phyloP scores from a whole-genome alignment of 2,113 vertebrate genomes.

The Chaenocephalus aceratus region DNA sequence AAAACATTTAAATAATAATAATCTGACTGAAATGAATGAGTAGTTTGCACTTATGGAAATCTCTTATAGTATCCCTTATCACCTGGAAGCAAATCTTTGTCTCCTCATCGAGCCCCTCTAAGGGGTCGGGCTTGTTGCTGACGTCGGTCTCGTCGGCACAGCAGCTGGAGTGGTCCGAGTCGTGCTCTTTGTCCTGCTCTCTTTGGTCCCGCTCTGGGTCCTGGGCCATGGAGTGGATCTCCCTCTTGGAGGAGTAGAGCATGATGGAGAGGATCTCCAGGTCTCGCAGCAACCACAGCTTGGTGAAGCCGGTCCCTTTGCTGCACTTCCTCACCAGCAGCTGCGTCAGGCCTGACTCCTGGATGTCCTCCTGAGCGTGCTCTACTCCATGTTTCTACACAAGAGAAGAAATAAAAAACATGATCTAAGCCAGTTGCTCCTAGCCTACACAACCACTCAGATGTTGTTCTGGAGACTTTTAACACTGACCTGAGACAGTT shows the following conservation, averaged over 20 bases:
- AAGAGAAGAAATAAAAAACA: neutral
- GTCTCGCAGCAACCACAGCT: conserved; percentile 96
- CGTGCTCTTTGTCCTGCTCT: conserved; percentile 87
- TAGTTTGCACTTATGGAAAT: no score
- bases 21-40: no score
- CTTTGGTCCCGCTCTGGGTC: conserved; percentile 85
- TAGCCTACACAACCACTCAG: neutral
- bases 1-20: no score
- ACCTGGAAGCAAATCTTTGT: conserved; percentile 98
- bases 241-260: conserved; percentile 97
- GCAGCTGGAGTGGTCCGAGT: conserved; percentile 85
- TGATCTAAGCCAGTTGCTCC: neutral
- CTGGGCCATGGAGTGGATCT: conserved; percentile 88
- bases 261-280: conserved; percentile 97
- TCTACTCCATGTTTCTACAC: conserved; percentile 90
- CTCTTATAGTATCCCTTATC: neutral
- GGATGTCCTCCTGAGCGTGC: conserved; percentile 89
- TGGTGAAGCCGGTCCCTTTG: conserved; percentile 98
- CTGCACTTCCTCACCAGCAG: conserved; percentile 96
- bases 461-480: neutral
- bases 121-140: conserved; percentile 89
- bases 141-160: conserved; percentile 84
- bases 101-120: conserved; percentile 95
- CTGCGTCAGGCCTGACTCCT: conserved; percentile 90
- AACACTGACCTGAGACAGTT: no score